phyloP scores from a whole-genome alignment of 2,888 invertebrate species.

The Monopis laevigella region DNA sequence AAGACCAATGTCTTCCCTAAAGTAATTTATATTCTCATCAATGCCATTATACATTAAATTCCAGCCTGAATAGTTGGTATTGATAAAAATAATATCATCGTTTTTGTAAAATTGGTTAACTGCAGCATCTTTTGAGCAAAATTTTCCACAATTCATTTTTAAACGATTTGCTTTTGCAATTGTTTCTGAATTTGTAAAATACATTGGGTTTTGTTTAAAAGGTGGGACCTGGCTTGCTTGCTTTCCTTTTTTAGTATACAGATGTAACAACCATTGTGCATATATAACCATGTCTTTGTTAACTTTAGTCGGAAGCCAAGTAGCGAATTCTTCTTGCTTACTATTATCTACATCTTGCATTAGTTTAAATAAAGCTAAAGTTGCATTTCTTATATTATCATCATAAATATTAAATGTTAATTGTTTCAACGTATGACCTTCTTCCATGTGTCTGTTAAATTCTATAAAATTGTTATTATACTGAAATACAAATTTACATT shows the following conservation, averaged over 20 bases:
- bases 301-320: conserved; percentile 45
- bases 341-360: conserved; percentile 43
- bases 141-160: conserved; percentile 28
- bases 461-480: conserved; percentile 29
- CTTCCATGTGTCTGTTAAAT: conserved; percentile 30
- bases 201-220: conserved; percentile 54
- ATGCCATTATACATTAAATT: conserved; percentile 50
- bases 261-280: conserved; percentile 42
- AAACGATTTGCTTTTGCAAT: conserved; percentile 36
- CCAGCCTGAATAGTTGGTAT: conserved; percentile 59
- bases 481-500: conserved; percentile 28
- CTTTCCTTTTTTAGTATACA: conserved; percentile 37
- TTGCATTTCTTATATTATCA: conserved; percentile 51
- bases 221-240: conserved; percentile 41
- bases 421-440: conserved; percentile 35
- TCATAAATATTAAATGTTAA: conserved; percentile 57
- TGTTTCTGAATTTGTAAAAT: conserved; percentile 45
- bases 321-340: conserved; percentile 25
- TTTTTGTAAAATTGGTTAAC: conserved; percentile 31
- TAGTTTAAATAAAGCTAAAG: conserved; percentile 48
- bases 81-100: conserved; percentile 32
- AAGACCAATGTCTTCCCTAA: conserved; percentile 70
- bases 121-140: conserved; percentile 24
- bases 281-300: conserved; percentile 61
- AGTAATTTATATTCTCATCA: conserved; percentile 67